Evolutionary conservation across 1,140 invertebrate genomes (phyloP), one percentile per base, ranked within the genome.

Genomic region (Charaxes varanes): DNA sequence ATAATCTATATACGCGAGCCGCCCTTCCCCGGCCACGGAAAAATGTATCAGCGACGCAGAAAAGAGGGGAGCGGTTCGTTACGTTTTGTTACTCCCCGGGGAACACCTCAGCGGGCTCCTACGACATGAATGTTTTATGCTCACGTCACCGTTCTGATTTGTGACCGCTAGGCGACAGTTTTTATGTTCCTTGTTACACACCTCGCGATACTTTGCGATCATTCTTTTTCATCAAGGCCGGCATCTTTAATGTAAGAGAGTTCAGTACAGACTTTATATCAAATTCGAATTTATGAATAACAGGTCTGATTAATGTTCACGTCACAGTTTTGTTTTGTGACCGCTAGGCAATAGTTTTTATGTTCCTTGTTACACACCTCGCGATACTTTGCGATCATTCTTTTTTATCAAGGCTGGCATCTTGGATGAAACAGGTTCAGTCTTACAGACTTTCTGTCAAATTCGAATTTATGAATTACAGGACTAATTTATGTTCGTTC

Each of bases 41-140:
- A 79, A 66, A 76, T 68, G 63, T 78, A 71, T 71, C 53, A 61
- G 54, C 42, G 58, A 62, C 55, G 59, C 72, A 71, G 72, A 70
- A 68, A 63, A 53, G 64, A 59, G 59, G 48, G 53, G 42, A 12
- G 31, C 42, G 67, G 65, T 77, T 79, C 70, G 72, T 79, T 79
- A 74, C 65, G 48, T 77, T 77, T 77, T 77, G 74, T 77, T 43
- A 55, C 41, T 60, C 74, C 61, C 74, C 22, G 27, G 74, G 68
- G 72, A 50, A 50, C 48, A 42, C 53, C 63, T 66, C 52, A 42
- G 47, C 30, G 40, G 36, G 53, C 44, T 35, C 50, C 35, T 47
- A 23, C 35, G 47, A 58, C 67, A 66, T 69, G 69, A 79, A 71
- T 77, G 61, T 73, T 74, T 74, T 71, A 73, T 61, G 54, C 51